phyloP scores from a whole-genome alignment of 2,888 invertebrate genomes.

The Athalia cordata region DNA sequence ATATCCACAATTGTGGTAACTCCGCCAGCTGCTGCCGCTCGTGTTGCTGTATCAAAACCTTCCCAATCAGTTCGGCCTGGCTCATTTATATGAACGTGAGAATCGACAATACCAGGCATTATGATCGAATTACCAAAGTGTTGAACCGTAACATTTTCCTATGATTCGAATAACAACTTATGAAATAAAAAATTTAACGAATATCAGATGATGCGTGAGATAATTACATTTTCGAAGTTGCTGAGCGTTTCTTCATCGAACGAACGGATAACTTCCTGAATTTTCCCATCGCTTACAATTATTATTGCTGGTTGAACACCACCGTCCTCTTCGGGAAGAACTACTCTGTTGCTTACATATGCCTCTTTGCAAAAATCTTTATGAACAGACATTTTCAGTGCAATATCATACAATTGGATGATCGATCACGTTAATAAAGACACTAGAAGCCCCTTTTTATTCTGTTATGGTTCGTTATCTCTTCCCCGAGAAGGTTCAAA shows the following conservation, averaged over 20 bases:
- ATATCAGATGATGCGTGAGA: too few relatives aligned
- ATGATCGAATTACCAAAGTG: conserved; percentile 76
- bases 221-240: conserved; percentile 49
- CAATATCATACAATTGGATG: not conserved
- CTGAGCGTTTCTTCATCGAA: conserved; percentile 61
- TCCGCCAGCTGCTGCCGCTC: conserved; percentile 83
- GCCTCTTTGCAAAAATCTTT: conserved; percentile 41
- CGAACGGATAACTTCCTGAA: conserved; percentile 75
- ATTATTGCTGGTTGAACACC: conserved; percentile 72
- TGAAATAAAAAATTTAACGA: too few relatives aligned
- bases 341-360: conserved; percentile 56
- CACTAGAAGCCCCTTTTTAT: not conserved
- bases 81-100: conserved; percentile 85
- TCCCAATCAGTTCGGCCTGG: conserved; percentile 85
- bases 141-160: conserved; percentile 54
- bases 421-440: conserved; percentile 45
- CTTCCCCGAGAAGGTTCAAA: not conserved
- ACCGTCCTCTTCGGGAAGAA: conserved; percentile 53
- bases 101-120: conserved; percentile 83
- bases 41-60: conserved; percentile 82
- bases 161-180: conserved; percentile 18
- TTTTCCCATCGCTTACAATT: conserved; percentile 77
- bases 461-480: not conserved
- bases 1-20: conserved; percentile 84
- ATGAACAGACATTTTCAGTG: conserved; percentile 15